Percentiles rank a stretch among this genome's conserved stretches.
Evolutionary conservation across 2,888 invertebrate species (phyloP).

Genomic region (Meteorus cinctellus): DNA sequence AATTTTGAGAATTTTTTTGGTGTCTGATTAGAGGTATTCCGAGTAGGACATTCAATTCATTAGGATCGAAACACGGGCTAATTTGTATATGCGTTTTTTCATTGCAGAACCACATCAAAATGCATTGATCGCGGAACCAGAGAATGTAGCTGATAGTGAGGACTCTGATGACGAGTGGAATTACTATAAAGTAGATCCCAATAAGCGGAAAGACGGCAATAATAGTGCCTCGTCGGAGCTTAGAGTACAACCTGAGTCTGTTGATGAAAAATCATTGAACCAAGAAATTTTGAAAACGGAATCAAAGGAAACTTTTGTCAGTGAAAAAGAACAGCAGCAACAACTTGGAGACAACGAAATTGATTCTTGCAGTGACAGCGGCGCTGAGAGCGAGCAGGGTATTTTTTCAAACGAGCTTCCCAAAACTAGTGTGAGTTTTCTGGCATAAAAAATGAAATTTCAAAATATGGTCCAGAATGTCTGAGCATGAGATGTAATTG

Average conservation of each 20-base stretch:
- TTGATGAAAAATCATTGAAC: neutral
- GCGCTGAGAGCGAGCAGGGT: slow-evolving; percentile 46
- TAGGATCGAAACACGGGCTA: neutral
- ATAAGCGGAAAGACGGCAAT: slow-evolving; percentile 75
- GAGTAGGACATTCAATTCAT: too few species aligned
- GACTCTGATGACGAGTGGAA: slow-evolving; percentile 94
- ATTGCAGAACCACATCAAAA: slow-evolving; percentile 66
- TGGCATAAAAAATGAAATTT: neutral
- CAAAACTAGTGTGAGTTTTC: slow-evolving; percentile 59
- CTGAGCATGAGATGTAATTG: neutral
- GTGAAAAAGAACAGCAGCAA: slow-evolving; percentile 43
- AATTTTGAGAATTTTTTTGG: too few species aligned
- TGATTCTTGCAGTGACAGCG: slow-evolving; percentile 44
- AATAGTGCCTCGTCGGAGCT: slow-evolving; percentile 21
- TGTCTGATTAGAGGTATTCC: too few species aligned
- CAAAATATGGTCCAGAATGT: neutral
- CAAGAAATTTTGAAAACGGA: neutral
- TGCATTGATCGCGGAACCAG: slow-evolving; percentile 74
- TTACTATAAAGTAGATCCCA: slow-evolving; percentile 82
- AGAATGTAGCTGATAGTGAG: slow-evolving; percentile 85
- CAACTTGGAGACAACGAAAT: slow-evolving; percentile 36
- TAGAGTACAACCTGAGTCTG: neutral
- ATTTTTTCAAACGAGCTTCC: slow-evolving; percentile 56
- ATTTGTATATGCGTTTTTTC: slow-evolving; percentile 32
- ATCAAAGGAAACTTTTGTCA: slow-evolving; percentile 44